These are phyloP conservation scores for Dolomedes plantarius DNA, from an alignment of 2,888 invertebrate species.

Conservation along the genomic window DNA sequence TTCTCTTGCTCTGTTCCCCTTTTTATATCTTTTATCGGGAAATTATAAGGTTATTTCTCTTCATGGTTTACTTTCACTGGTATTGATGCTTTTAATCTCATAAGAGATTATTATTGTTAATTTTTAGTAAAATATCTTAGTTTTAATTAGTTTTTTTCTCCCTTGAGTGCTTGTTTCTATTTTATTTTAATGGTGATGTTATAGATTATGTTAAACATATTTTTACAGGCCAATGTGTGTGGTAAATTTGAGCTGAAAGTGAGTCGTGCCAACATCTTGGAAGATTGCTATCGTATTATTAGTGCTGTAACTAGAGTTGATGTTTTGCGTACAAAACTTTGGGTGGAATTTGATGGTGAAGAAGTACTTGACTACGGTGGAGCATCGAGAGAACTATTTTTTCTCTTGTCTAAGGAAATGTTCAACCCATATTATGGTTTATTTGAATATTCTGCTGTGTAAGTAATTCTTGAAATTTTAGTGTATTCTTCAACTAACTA, in stretches of 20 bases:
- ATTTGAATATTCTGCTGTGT: constrained; percentile 99
- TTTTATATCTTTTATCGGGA: too few species aligned
- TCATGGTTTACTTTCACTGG: too few species aligned
- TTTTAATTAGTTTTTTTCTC: too few species aligned
- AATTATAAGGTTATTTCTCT: too few species aligned
- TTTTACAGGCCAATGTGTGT: constrained; percentile 89
- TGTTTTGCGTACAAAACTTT: constrained; percentile 95
- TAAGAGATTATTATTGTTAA: too few species aligned
- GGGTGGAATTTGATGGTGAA: constrained; percentile 99
- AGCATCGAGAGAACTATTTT: constrained; percentile 98
- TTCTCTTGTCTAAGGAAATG: constrained; percentile 98
- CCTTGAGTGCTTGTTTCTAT: too few species aligned
- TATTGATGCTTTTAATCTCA: too few species aligned
- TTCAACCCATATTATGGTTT: constrained; percentile 99
- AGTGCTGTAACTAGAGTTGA: constrained; percentile 93
- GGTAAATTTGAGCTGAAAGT: constrained; percentile 98
- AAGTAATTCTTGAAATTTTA: constrained; percentile 77
- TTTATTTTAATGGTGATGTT: too few species aligned
- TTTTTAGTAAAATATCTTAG: too few species aligned
- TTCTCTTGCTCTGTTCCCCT: too few species aligned
- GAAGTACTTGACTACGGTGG: constrained; percentile 97
- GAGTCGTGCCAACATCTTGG: constrained; percentile 91
- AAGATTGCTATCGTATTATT: constrained; percentile 97
- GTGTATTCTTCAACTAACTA: too few species aligned
- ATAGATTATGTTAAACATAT: too few species aligned